Percentiles rank a stretch among this genome's conserved stretches.
phyloP scores from a whole-genome alignment of 2,113 vertebrate species.

The Ornithorhynchus anatinus region DNA sequence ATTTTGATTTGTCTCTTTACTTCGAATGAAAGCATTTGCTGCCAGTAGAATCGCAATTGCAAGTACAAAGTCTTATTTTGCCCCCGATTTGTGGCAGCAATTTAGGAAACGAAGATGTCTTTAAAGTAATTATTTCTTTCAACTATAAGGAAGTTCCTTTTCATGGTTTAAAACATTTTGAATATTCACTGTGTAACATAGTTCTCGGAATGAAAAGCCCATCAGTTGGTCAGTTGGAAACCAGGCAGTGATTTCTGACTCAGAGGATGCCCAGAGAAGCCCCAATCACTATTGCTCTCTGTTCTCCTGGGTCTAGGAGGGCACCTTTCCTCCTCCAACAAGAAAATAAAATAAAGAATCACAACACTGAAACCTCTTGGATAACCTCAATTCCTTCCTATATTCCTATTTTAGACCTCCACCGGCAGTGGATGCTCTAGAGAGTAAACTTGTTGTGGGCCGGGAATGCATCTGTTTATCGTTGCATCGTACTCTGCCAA shows the following conservation, averaged over 20 bases:
- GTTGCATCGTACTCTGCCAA: too few species aligned
- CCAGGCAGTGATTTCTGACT: neutral
- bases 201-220: conserved; percentile 46
- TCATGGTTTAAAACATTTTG: conserved; percentile 47
- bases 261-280: conserved; percentile 12
- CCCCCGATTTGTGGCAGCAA: conserved; percentile 59
- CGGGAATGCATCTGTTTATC: too few species aligned
- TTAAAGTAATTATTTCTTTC: conserved; percentile 59
- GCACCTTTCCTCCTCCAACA: neutral
- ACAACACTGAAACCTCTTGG: too few species aligned
- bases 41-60: conserved; percentile 45
- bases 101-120: conserved; percentile 47
- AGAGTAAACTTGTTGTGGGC: too few species aligned
- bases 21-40: conserved; percentile 54
- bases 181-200: conserved; percentile 27
- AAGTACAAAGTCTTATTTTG: conserved; percentile 46
- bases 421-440: too few species aligned
- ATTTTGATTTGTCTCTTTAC: conserved; percentile 35
- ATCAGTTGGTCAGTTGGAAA: conserved; percentile 48
- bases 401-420: too few species aligned
- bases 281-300: conserved; percentile 12
- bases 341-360: too few species aligned
- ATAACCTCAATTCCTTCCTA: too few species aligned
- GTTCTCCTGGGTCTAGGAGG: neutral
- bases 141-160: conserved; percentile 57